Base-by-base conservation (phyloP, 30 jellyfish, hydroid and myxozoan species). In the Cassiopea xamachana region DNA sequence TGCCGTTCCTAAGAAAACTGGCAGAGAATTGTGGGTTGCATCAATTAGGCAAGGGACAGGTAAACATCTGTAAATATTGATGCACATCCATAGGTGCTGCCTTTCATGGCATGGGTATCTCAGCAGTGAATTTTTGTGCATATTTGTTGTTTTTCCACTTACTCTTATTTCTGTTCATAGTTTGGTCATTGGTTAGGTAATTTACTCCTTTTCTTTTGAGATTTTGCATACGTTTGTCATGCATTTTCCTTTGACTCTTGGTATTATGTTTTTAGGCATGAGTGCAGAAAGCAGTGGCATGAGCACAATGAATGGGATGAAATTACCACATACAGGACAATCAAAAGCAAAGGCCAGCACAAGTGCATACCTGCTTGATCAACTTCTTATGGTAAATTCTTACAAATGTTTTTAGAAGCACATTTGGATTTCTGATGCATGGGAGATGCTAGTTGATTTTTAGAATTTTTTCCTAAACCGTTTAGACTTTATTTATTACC, bases 1-100 rank as follows among this genome's bases (percentile, higher is more conserved):
- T 18, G 79, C 91, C 1, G 55, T 87, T 1, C 60, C 87, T 46
- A 91, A 91, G 92, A 91, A 91, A 77, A 96, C 98, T 46, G 99
- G 99, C 72, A 87, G 98, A 62, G 99, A 96, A 85, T 79, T 96
- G 19, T 92, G 98, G 99, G 98, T 96, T 45, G 85, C 92, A 60
- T 96, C 99, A 27, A 82, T 96, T 49, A 89, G 96, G 75, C 94
- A 92, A 81, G 99, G 99, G 7, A 77, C 78, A 19, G 99, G 99
- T 96, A 48, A 16, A 94, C 14, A 46, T 64, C 7, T 55, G 7
- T 55, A 10, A 55, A 10, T 55, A 3, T 55, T 55, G 12, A 55
- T 55, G 7, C 12, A 55, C 7, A 55, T 6, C 64, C 39, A 27
- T 27, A 27, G 39, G 64, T 55, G 64, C 64, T 55, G 64, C 64